Evolutionary conservation across 2,113 vertebrate species (phyloP), one percentile per base, ranked within the genome.

Genomic region (Leptocoma aspasia): DNA sequence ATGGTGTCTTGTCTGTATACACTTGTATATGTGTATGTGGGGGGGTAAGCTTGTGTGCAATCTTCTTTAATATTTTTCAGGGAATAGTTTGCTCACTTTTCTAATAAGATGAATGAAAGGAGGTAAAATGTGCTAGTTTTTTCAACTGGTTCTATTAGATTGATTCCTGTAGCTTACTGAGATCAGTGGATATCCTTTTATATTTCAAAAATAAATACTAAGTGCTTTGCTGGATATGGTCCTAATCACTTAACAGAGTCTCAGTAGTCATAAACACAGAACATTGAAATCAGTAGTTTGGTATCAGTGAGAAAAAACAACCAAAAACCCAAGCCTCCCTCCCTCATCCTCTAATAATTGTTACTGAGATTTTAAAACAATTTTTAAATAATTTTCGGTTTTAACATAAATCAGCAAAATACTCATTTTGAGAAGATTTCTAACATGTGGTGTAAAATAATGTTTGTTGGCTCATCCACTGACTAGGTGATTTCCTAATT

Each of bases 371-470:
- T 68, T 85, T 84, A 35, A 63, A 90, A 49, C 2, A 47, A 7
- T 37, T 73, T 81, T 3, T 2, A 8, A 41, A 30, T 28, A 0
- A 11, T 28, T 73, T 61, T 33, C 2, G 0, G 0, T n/a, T 85
- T 63, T 68, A 28, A 50, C 15, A 19, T n/a, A 56, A 12, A 47
- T 37, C 9, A 89, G 33, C 82, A 54, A 94, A 93, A 93, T 86
- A 65, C 9, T 61, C 20, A 60, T 21, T 95, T 65, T 86, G 30
- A 47, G 17, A 56, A 75, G 70, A 76, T 60, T 73, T 93, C 45
- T 92, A 54, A 95, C 85, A 47, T 82, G 35, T 96, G 31, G 39
- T 61, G 52, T 42, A 73, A 63, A 92, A 79, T 9, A 75, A 35
- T 49, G 3, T 63, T 80, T 78, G 17, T 50, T 95, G 85, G 30